Conservation (phyloP, 2,797 vertebrate species). For the Huso huso region DNA sequence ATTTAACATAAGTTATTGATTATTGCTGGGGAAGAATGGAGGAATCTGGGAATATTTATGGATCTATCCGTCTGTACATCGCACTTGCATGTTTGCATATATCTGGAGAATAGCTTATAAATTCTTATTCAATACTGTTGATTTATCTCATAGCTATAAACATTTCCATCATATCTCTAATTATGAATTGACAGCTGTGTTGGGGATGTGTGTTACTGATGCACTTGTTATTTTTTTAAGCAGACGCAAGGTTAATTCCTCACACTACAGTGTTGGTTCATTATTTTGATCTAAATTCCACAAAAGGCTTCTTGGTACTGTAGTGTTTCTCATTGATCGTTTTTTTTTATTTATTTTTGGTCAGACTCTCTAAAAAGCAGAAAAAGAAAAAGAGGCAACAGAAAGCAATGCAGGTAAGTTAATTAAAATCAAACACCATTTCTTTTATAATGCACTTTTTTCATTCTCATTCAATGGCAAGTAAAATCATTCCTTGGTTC, state of each 20-base stretch:
- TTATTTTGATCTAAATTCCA: background rate
- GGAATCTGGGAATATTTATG: too few relatives aligned
- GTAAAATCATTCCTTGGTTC: background rate
- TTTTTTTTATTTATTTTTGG: constrained; percentile 8
- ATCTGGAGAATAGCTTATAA: too few relatives aligned
- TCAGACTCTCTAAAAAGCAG: constrained; percentile 87
- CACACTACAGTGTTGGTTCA: background rate
- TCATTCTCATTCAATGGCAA: background rate
- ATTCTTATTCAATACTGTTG: too few relatives aligned
- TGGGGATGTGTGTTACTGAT: background rate
- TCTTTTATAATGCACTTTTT: background rate
- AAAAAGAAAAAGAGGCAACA: constrained; percentile 80
- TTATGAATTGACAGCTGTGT: too few relatives aligned
- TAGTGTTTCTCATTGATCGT: background rate
- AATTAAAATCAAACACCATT: background rate
- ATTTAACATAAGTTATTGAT: too few relatives aligned
- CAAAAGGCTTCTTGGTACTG: background rate
- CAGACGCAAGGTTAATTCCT: background rate
- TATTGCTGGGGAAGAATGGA: too few relatives aligned
- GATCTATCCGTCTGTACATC: too few relatives aligned
- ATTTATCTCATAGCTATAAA: too few relatives aligned
- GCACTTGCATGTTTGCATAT: too few relatives aligned
- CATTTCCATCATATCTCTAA: too few relatives aligned
- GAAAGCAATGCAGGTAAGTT: constrained; percentile 61
- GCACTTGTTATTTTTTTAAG: background rate